Evolutionary conservation across 2,113 vertebrate genomes (phyloP).

Genomic region (Rafetus swinhoei): DNA sequence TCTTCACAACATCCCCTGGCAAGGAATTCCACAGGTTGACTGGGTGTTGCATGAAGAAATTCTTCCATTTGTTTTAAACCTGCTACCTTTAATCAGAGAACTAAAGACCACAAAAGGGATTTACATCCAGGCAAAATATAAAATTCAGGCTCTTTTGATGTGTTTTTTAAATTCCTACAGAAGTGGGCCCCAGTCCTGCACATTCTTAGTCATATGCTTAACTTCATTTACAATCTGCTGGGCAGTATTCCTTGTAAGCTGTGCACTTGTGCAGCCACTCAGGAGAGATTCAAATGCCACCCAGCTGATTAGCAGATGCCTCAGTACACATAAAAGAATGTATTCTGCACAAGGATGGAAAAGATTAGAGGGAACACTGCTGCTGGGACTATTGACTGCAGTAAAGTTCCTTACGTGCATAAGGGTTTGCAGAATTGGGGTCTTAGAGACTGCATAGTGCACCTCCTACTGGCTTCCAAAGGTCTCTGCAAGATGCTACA

Average conservation of each 20-base stretch:
- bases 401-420: not conserved
- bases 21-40: too few relatives aligned
- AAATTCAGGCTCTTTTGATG: not conserved
- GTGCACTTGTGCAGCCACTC: too few relatives aligned
- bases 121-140: not conserved
- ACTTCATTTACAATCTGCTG: not conserved
- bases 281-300: too few relatives aligned
- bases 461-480: not conserved
- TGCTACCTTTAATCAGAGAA: not conserved
- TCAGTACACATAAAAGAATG: too few relatives aligned
- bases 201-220: not conserved
- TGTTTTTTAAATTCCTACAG: not conserved
- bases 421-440: not conserved
- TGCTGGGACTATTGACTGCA: not conserved
- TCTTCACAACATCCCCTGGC: too few relatives aligned
- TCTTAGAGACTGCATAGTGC: not conserved
- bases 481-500: not conserved
- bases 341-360: too few relatives aligned
- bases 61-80: too few relatives aligned
- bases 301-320: too few relatives aligned
- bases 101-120: not conserved
- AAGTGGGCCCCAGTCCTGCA: not conserved
- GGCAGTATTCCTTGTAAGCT: too few relatives aligned
- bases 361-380: too few relatives aligned
- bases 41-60: too few relatives aligned